Percentiles rank a stretch among this genome's conserved stretches.
Evolutionary conservation across 2,888 invertebrate species (phyloP).

Genomic region (Eurois occulta): DNA sequence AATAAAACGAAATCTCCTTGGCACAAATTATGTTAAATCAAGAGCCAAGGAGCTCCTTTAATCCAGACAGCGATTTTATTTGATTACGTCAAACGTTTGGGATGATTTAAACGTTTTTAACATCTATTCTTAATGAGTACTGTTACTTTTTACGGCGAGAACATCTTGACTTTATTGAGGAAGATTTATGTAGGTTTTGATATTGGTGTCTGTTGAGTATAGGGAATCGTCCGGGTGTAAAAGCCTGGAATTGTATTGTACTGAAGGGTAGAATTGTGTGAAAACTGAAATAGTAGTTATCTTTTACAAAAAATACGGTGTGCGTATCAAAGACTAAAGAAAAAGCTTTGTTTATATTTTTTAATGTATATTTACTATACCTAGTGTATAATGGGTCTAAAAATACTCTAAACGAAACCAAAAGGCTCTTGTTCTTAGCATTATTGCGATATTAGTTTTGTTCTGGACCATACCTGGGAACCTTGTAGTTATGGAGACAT

Average conservation of each 20-base stretch:
- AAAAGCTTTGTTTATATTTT: too few species aligned
- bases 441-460: too few species aligned
- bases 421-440: too few species aligned
- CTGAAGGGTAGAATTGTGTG: background rate
- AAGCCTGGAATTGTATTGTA: background rate
- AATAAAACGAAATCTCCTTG: slow-evolving; percentile 74
- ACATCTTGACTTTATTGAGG: slow-evolving; percentile 51
- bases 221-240: background rate
- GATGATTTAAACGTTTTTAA: slow-evolving; percentile 74
- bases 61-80: slow-evolving; percentile 80
- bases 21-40: slow-evolving; percentile 80
- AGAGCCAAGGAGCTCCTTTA: slow-evolving; percentile 73
- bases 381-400: too few species aligned
- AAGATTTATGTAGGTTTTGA: slow-evolving; percentile 43
- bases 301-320: too few species aligned
- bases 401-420: too few species aligned
- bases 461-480: too few species aligned
- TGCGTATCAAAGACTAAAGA: too few species aligned
- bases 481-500: too few species aligned
- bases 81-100: slow-evolving; percentile 76
- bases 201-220: slow-evolving; percentile 20
- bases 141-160: slow-evolving; percentile 58
- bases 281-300: background rate
- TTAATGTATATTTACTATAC: too few species aligned
- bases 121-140: slow-evolving; percentile 65